Percentiles rank a stretch among this genome's conserved stretches.
Evolutionary conservation across 2,113 vertebrate genomes (phyloP).

Genomic region (Tragelaphus scriptus): DNA sequence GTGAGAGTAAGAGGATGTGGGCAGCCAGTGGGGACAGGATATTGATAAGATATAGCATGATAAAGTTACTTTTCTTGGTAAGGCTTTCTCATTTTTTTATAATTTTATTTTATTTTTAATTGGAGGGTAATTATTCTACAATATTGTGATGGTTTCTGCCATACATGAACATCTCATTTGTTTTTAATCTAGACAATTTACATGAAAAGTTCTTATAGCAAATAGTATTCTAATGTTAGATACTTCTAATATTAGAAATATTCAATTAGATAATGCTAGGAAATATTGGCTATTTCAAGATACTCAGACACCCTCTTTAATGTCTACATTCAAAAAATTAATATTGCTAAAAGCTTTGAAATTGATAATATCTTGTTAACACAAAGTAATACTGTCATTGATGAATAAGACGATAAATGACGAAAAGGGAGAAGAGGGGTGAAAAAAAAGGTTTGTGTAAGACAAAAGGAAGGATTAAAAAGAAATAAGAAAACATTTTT

Average conservation of each 20-base stretch:
- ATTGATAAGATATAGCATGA: background rate
- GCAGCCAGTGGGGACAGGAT: background rate
- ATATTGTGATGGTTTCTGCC: background rate
- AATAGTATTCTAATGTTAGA: background rate
- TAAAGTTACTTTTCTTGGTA: background rate
- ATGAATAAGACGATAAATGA: background rate
- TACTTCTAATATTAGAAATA: background rate
- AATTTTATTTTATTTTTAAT: background rate
- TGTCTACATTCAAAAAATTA: background rate
- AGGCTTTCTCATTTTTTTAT: background rate
- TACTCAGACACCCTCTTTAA: background rate
- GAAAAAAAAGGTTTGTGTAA: background rate
- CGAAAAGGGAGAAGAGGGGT: background rate
- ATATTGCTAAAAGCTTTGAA: background rate
- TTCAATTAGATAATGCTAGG: background rate
- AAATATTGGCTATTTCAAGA: background rate
- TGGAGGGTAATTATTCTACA: background rate
- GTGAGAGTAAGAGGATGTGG: background rate
- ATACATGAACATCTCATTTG: background rate
- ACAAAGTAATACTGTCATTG: background rate
- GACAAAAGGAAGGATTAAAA: background rate
- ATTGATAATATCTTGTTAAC: background rate
- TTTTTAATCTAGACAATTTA: background rate
- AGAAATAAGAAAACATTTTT: background rate
- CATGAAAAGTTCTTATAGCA: background rate